A percentile compares a stretch with the other conserved stretches of the same genome.
Evolutionary conservation across 2,888 invertebrate species (phyloP).

Genomic region (Drosophila buzzatii): DNA sequence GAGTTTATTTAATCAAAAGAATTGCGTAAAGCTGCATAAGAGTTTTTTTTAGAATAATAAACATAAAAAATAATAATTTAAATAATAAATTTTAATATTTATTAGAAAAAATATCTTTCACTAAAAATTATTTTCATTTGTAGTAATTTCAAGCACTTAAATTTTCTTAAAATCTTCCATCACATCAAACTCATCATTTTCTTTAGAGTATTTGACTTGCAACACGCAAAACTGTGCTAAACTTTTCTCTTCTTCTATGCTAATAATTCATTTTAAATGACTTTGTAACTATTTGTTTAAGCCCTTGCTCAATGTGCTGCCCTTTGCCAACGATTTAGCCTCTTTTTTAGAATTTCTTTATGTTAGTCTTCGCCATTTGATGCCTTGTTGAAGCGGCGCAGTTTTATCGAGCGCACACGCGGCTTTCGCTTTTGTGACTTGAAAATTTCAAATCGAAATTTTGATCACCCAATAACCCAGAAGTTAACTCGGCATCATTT

Average conservation of each 20-base stretch:
- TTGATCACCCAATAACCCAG: slow-evolving; percentile 65
- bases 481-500: slow-evolving; percentile 36
- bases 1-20: not conserved
- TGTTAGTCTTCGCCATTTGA: slow-evolving; percentile 14
- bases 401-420: slow-evolving; percentile 42
- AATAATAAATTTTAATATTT: too few relatives aligned
- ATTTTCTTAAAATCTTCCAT: too few relatives aligned
- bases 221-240: not conserved
- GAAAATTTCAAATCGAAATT: slow-evolving; percentile 58
- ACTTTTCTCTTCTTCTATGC: slow-evolving; percentile 12
- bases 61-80: too few relatives aligned
- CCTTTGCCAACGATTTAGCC: slow-evolving; percentile 3
- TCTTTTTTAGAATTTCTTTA: slow-evolving; percentile 26
- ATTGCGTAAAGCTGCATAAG: too few relatives aligned
- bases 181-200: too few relatives aligned
- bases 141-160: too few relatives aligned
- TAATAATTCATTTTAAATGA: slow-evolving; percentile 64
- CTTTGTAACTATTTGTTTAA: slow-evolving; percentile 62
- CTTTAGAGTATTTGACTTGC: slow-evolving; percentile 1
- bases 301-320: slow-evolving; percentile 15
- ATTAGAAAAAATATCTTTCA: too few relatives aligned
- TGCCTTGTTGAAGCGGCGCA: not conserved
- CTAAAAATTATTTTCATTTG: too few relatives aligned
- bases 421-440: slow-evolving; percentile 37
- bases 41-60: too few relatives aligned